Evolutionary conservation across 2,113 vertebrate species (phyloP), one percentile per base, ranked within the genome.

Genomic region (Columba livia): DNA sequence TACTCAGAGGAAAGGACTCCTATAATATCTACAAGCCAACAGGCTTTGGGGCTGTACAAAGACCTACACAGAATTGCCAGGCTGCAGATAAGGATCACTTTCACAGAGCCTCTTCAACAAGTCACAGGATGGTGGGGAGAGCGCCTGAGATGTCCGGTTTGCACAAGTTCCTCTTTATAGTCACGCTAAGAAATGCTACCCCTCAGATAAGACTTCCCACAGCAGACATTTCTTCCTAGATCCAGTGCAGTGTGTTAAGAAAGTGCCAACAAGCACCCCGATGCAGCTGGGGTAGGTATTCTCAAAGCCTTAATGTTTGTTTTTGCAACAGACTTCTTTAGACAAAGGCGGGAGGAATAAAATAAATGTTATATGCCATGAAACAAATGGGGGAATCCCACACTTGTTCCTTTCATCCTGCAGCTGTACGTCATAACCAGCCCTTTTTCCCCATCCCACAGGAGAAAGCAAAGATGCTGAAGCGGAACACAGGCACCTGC

Each of bases 131-230:
- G 83, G 65, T 65, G 77, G 34, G 38, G 89, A 81, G 79, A 78
- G 86, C 74, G 73, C 40, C 65, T 0, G 0, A 84, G 77, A 87
- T 8, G 3, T 84, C 88, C 14, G 14, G 47, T 89, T 66, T 5
- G 1, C 89, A 92, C 93, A 94, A 90, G 80, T 95, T 95, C 85
- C 85, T 94, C 94, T 90, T 95, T 89, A 84, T 86, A 81, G 93
- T 84, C 80, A 87, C 0, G 10, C 91, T 87, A 78, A 92, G 86
- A 89, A 89, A 74, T 0, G 15, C 48, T 78, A 3, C 0, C 3
- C 50, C 64, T 84, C 57, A 84, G 73, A 93, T 71, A 64, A 95
- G 79, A 15, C 89, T 94, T 86, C 73, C 53, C 85, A 92, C 89
- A 93, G 85, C 34, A 73, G 72, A 48, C 10, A 19, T 84, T 92